Evolutionary conservation across 1,140 invertebrate species (phyloP).

Genomic region (Coelopa frigida): DNA sequence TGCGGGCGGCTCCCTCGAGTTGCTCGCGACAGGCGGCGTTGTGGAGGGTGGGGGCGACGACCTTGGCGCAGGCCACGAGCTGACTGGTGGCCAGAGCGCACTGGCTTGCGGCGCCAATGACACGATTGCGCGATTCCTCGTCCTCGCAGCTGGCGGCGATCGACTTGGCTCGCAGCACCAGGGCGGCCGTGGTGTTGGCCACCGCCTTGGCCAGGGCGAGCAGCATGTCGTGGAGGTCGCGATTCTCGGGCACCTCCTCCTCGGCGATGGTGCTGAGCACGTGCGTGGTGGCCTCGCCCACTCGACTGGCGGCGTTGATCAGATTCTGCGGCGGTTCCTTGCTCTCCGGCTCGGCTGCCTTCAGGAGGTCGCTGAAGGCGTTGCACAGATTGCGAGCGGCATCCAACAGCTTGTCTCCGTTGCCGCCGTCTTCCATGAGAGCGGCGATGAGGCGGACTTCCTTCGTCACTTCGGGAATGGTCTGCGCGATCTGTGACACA

Average conservation of each 20-base stretch:
- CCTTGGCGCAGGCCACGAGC: slow-evolving; percentile 94
- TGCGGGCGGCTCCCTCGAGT: slow-evolving; percentile 82
- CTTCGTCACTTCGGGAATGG: slow-evolving; percentile 92
- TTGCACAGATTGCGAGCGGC: slow-evolving; percentile 86
- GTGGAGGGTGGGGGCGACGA: slow-evolving; percentile 77
- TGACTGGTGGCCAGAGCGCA: slow-evolving; percentile 96
- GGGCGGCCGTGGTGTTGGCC: slow-evolving; percentile 90
- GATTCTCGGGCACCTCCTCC: slow-evolving; percentile 72
- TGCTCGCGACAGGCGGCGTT: slow-evolving; percentile 92
- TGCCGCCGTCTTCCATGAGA: slow-evolving; percentile 75
- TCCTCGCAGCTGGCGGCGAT: slow-evolving; percentile 80
- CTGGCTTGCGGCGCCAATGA: slow-evolving; percentile 91
- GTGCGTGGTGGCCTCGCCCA: slow-evolving; percentile 91
- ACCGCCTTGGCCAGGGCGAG: slow-evolving; percentile 89
- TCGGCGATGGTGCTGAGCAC: slow-evolving; percentile 94
- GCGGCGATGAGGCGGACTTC: slow-evolving; percentile 92
- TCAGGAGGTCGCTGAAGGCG: slow-evolving; percentile 91
- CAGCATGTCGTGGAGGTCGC: slow-evolving; percentile 75
- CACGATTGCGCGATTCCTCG: slow-evolving; percentile 71
- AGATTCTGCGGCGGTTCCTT: slow-evolving; percentile 90
- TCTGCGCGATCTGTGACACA: slow-evolving; percentile 93
- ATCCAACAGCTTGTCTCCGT: slow-evolving; percentile 80
- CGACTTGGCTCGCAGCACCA: slow-evolving; percentile 91
- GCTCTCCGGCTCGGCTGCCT: slow-evolving; percentile 86
- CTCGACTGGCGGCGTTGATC: slow-evolving; percentile 85